phyloP scores from a whole-genome alignment of 2,113 vertebrate species.

The Lontra canadensis region DNA sequence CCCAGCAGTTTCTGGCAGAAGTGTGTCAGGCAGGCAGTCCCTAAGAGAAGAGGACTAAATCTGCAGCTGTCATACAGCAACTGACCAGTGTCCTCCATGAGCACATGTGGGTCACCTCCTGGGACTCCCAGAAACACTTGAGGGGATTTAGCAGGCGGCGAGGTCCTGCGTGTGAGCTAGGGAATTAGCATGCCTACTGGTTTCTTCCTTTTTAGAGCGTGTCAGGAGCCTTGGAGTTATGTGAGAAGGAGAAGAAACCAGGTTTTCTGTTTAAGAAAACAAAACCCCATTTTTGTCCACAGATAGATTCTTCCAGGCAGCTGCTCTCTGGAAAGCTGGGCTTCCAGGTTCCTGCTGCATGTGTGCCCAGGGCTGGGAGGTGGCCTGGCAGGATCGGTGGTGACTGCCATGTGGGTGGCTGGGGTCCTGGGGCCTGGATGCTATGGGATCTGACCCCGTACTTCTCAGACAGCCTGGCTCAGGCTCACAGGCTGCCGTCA shows the following conservation, averaged over 20 bases:
- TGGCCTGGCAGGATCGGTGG: not conserved
- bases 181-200: not conserved
- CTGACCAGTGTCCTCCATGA: not conserved
- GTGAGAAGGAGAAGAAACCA: not conserved
- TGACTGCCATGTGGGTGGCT: not conserved
- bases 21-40: not conserved
- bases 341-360: not conserved
- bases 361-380: not conserved
- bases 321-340: not conserved
- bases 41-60: not conserved
- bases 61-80: not conserved
- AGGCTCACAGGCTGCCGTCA: conserved; percentile 61
- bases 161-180: not conserved
- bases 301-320: not conserved
- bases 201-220: not conserved
- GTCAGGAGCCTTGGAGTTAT: not conserved
- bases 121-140: not conserved
- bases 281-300: not conserved
- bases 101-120: not conserved
- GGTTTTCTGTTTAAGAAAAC: conserved; percentile 39
- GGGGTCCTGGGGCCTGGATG: not conserved
- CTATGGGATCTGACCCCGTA: conserved; percentile 68
- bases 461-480: conserved; percentile 70
- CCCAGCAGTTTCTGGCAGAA: not conserved
- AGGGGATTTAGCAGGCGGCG: not conserved